Evolutionary conservation across 2,113 vertebrate species (phyloP), one percentile per base, ranked within the genome.

Genomic region (Notothenia coriiceps): DNA sequence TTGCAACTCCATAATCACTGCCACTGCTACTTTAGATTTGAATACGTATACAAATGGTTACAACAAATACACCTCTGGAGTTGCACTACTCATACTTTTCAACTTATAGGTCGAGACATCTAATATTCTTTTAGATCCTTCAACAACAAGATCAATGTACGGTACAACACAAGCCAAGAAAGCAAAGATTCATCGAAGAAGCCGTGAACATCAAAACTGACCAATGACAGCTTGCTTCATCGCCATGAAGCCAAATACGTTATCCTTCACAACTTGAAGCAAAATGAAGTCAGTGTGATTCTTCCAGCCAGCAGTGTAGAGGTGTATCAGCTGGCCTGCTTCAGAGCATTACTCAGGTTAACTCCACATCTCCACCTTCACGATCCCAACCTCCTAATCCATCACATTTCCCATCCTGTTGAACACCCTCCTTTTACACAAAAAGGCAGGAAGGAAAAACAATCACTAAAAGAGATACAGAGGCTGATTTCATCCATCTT

Each of bases 401-500:
- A 83, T 90, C 83, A 86, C 80, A 76, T 86, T 79, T 79, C 77
- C 88, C 73, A 35, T 87, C 77, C 71, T 14, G 51, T 17, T 10
- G 62, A 78, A 63, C 64, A 8, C 12, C 65, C 70, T 62, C 69
- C 82, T 72, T 66, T 82, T 69, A 59, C 61, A 65, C 51, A 10
- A 7, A 72, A 83, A 77, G 54, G 54, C 63, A 57, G 55, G 77
- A 80, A 83, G 83, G 61, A 91, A 91, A 92, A 92, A 92, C 89
- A 94, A 92, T 93, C 92, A 94, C 84, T 86, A 87, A 88, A 66
- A 83, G 83, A 91, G 90, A 94, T 89, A 91, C 86, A 79, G 71
- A 60, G 80, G 83, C 86, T 89, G 91, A 92, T 93, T 94, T 87
- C 92, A 94, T 93, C 91, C 89, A 85, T 91, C 92, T 90, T 88